Percentiles rank a stretch among this genome's conserved stretches.
Conservation (phyloP, 2,888 invertebrate genomes). For the Epistrophe eligans region DNA sequence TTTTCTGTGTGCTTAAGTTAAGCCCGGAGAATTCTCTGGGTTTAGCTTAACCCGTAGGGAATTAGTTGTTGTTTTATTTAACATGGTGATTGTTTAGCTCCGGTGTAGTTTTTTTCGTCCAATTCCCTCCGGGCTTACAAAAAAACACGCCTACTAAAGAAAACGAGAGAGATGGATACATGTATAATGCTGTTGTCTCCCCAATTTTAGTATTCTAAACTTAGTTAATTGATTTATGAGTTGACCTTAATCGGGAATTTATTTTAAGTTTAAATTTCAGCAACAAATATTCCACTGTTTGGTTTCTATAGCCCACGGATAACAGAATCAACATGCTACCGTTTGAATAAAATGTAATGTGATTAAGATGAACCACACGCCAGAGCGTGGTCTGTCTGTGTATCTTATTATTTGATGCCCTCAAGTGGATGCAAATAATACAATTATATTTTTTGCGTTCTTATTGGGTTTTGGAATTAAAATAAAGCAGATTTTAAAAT, state of each 20-base stretch:
- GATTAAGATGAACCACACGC: slow-evolving; percentile 35
- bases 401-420: slow-evolving; percentile 22
- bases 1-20: too few relatives aligned
- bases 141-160: too few relatives aligned
- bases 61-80: too few relatives aligned
- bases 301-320: not conserved
- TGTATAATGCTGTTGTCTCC: too few relatives aligned
- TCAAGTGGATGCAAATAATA: slow-evolving; percentile 32
- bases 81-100: too few relatives aligned
- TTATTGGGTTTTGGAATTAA: not conserved
- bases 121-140: too few relatives aligned
- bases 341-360: slow-evolving; percentile 27
- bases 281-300: not conserved
- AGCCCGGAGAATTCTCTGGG: too few relatives aligned
- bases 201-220: too few relatives aligned
- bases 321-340: slow-evolving; percentile 37
- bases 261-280: not conserved
- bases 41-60: too few relatives aligned
- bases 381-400: slow-evolving; percentile 17
- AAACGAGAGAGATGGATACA: too few relatives aligned
- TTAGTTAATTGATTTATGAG: too few relatives aligned
- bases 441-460: not conserved
- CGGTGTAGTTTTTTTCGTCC: too few relatives aligned
- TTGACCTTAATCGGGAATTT: not conserved
- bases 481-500: not conserved